Conservation (phyloP, 2,113 vertebrate species). For the Bucco capensis region DNA sequence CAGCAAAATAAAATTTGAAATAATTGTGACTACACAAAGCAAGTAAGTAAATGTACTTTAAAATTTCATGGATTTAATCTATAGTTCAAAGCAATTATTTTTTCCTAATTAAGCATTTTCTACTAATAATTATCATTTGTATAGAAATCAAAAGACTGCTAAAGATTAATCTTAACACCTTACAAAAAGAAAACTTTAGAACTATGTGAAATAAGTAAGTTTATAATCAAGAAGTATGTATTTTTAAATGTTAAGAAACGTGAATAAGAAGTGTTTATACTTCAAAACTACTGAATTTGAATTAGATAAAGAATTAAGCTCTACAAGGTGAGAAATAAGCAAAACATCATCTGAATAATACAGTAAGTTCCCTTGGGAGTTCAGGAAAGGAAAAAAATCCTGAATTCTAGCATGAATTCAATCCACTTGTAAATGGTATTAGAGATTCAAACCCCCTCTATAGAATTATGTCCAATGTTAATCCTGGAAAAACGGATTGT, state of each 20-base stretch:
- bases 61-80: not conserved
- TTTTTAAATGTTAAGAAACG: not conserved
- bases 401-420: constrained; percentile 3
- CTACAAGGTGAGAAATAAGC: not conserved
- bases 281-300: not conserved
- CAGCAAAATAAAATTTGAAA: not conserved
- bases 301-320: not conserved
- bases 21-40: not conserved
- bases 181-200: not conserved
- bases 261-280: not conserved
- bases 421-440: not conserved
- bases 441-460: not conserved
- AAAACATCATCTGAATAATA: not conserved
- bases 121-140: not conserved
- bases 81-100: not conserved
- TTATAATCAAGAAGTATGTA: not conserved
- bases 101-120: not conserved
- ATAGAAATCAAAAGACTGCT: not conserved
- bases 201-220: not conserved
- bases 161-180: not conserved
- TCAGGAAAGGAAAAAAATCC: not conserved
- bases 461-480: constrained; percentile 5
- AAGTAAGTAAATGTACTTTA: not conserved
- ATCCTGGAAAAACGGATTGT: constrained; percentile 53
- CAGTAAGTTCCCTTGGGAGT: not conserved